Percentiles rank a stretch among this genome's conserved stretches.
phyloP scores from a whole-genome alignment of 1,140 invertebrate species.

The Lepidostoma basale region DNA sequence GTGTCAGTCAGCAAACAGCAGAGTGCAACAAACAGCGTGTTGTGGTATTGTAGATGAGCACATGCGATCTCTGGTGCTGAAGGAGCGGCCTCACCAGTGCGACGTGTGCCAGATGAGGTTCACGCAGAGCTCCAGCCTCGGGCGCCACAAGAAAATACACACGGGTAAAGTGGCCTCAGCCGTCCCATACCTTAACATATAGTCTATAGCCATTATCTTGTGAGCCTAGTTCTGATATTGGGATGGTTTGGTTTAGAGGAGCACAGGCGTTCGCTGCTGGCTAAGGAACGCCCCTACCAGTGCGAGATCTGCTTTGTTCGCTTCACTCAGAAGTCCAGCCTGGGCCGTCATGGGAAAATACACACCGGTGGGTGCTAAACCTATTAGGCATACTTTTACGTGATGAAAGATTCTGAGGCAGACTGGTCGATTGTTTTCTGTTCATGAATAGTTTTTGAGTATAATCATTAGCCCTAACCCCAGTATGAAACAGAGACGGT shows the following conservation, averaged over 20 bases:
- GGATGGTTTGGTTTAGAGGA: conserved; percentile 50
- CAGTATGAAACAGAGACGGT: conserved; percentile 5
- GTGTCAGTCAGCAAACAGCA: neutral
- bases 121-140: conserved; percentile 78
- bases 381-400: conserved; percentile 48
- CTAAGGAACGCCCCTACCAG: conserved; percentile 62
- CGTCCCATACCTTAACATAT: neutral
- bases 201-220: neutral
- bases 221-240: conserved; percentile 30
- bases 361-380: conserved; percentile 52
- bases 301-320: conserved; percentile 59
- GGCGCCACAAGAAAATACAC: conserved; percentile 84
- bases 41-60: conserved; percentile 61
- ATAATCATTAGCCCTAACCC: conserved; percentile 43
- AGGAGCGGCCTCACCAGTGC: conserved; percentile 78
- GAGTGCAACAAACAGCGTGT: conserved; percentile 18
- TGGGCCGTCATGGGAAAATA: conserved; percentile 55
- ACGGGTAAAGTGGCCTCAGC: conserved; percentile 61
- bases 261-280: conserved; percentile 55
- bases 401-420: conserved; percentile 51
- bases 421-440: conserved; percentile 47
- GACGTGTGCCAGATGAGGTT: conserved; percentile 76
- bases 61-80: conserved; percentile 61
- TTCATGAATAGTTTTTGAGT: conserved; percentile 46
- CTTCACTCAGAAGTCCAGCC: conserved; percentile 59